Evolutionary conservation across 2,113 vertebrate genomes (phyloP), one percentile per base, ranked within the genome.

Genomic region (Strix aluco): DNA sequence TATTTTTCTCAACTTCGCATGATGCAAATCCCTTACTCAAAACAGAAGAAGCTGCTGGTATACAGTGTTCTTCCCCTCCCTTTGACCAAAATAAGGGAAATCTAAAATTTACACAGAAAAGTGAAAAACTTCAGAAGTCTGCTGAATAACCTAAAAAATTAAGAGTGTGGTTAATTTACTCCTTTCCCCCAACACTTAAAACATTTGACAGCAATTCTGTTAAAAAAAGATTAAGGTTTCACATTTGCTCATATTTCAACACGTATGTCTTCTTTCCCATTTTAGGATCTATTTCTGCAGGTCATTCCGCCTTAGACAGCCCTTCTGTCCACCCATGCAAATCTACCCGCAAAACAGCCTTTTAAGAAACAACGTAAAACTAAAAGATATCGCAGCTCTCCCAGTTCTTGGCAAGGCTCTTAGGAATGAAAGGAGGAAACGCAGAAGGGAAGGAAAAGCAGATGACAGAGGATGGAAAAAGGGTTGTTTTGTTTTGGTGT

Each of bases 381-480:
- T 11, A 10, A 66, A 71, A 87, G 70, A 61, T 11, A 75, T 3
- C 11, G 7, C 84, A 58, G 81, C 84, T 92, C n/a, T 46, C 81
- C 66, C 87, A n/a, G 63, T n/a, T 87, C 95, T 51, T 86, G 94
- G 81, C 88, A 86, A 61, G 47, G 86, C 79, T 57, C 67, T 83
- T 23, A 29, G 72, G 90, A 89, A 78, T 1, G 29, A 86, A 40
- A 93, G 81, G 78, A 96, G 92, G 94, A 96, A 97, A 95, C 1
- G 15, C 91, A 94, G 83, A 86, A 87, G 83, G 95, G 94, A 97
- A 97, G 95, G 94, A 95, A 94, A 96, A 95, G 93, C 95, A 95
- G 94, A 95, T 86, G 94, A 96, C 81, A 73, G 92, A 81, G 89
- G 89, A 94, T 77, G 86, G 61, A 77, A 86, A 86, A 94, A 82